A percentile compares a stretch with the other conserved stretches of the same genome.
phyloP scores from a whole-genome alignment of 2,113 vertebrate genomes.

The Chaetodon auriga region DNA sequence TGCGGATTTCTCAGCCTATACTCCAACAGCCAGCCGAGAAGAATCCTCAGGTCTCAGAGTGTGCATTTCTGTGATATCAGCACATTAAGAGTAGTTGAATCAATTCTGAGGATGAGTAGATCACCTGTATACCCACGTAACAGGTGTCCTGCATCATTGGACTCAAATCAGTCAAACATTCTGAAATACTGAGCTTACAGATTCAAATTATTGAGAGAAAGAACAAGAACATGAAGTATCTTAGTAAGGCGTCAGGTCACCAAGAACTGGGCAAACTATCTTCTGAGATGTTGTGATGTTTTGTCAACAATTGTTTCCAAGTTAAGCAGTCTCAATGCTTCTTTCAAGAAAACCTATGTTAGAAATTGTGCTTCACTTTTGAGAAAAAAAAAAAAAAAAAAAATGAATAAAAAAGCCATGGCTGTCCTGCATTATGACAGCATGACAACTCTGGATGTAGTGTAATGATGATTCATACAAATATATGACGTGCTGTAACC shows the following conservation, averaged over 20 bases:
- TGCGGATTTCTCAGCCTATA: conserved; percentile 1
- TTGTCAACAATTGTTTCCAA: not conserved
- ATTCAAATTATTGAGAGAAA: not conserved
- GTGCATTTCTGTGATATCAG: conserved; percentile 8
- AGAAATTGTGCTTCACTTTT: not conserved
- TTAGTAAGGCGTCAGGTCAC: not conserved
- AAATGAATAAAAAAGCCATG: no score
- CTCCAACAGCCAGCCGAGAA: conserved; percentile 18
- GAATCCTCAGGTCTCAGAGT: not conserved
- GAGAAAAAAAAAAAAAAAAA: no score
- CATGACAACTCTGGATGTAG: not conserved
- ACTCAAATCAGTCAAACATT: not conserved
- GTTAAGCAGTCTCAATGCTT: not conserved
- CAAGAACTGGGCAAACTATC: not conserved
- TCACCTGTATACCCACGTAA: not conserved
- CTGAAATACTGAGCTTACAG: not conserved
- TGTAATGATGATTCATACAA: not conserved
- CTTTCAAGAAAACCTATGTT: not conserved
- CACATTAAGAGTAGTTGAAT: not conserved
- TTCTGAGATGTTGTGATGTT: no score
- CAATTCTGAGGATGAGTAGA: not conserved
- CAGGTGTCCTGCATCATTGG: not conserved
- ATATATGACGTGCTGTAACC: not conserved
- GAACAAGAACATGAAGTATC: not conserved
- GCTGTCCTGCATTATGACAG: not conserved